Evolutionary conservation across 2,797 vertebrate genomes (phyloP), one percentile per base, ranked within the genome.

Genomic region (Ficedula albicollis): DNA sequence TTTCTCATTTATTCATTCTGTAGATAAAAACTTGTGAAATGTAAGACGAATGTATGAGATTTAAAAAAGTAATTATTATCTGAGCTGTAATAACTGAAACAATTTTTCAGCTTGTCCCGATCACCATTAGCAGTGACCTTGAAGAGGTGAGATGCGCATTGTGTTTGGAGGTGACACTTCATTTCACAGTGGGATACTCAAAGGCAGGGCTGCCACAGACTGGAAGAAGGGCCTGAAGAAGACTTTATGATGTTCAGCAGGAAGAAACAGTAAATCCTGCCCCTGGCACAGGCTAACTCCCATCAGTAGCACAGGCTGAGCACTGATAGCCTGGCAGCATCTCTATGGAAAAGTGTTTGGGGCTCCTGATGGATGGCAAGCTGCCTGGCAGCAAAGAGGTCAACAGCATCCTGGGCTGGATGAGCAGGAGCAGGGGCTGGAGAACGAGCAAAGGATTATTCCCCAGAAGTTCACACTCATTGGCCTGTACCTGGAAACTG

Each of bases 161-260:
- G 19, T 0, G 0, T 59, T 64, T 62, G 44, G 11, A 51, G 30
- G 6, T 29, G 44, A 67, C 22, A 21, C 9, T 22, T 73, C 19
- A 29, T 29, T 49, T 62, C 74, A 15, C 22, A 17, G 22, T 10
- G 15, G 27, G 39, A 22, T 6, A 46, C 34, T 39, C 0, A 0
- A 81, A 51, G 38, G 19, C 46, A 72, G 17, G 46, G 20, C 38
- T 54, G 41, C 21, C 32, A 13, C 0, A 13, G 25, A 30, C 23
- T 52, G 76, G 32, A 81, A 43, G 25, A 80, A 87, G 16, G 30
- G 43, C 19, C 8, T 80, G n/a, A 58, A 36, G 75, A 80, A 10
- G 58, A 36, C 13, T 54, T 51, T 8, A 49, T 48, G 18, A 39
- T 43, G 15, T 18, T 62, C 52, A 62, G 10, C 4, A 49, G 27